These are phyloP conservation scores for Lepidochitona cinerea DNA, from an alignment of 2,888 invertebrate genomes.

Conservation along the genomic window DNA sequence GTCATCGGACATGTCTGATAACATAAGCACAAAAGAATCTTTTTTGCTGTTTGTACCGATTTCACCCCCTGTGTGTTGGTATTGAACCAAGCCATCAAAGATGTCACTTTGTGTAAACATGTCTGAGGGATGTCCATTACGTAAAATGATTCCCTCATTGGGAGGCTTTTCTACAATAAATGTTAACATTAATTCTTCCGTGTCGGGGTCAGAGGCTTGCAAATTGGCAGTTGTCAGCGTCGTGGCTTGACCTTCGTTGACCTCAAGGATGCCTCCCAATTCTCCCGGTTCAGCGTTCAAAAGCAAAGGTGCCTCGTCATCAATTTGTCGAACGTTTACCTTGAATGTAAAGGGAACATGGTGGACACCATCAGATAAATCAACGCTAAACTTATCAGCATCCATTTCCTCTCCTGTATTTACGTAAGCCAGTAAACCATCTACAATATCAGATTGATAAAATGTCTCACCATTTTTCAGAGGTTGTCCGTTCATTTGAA, in stretches of 20 bases:
- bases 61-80: constrained; percentile 65
- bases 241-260: constrained; percentile 54
- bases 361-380: constrained; percentile 69
- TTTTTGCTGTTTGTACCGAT: constrained; percentile 49
- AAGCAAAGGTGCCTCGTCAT: constrained; percentile 60
- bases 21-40: constrained; percentile 61
- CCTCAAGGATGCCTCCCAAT: constrained; percentile 50
- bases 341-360: constrained; percentile 60
- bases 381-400: constrained; percentile 62
- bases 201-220: constrained; percentile 59
- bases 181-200: constrained; percentile 54
- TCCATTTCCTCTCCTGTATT: constrained; percentile 59
- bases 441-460: constrained; percentile 52
- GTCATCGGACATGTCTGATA: constrained; percentile 57
- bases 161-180: constrained; percentile 58
- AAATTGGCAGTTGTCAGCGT: constrained; percentile 48
- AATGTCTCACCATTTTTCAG: constrained; percentile 60
- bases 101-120: constrained; percentile 66
- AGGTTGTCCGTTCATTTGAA: constrained; percentile 47
- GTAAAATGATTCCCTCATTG: constrained; percentile 49
- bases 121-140: constrained; percentile 44
- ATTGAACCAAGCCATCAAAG: constrained; percentile 48
- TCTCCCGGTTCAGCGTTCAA: constrained; percentile 41
- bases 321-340: constrained; percentile 57
- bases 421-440: constrained; percentile 57